phyloP scores from a whole-genome alignment of 1,140 invertebrate genomes.

The Ptiloglossa arizonensis region DNA sequence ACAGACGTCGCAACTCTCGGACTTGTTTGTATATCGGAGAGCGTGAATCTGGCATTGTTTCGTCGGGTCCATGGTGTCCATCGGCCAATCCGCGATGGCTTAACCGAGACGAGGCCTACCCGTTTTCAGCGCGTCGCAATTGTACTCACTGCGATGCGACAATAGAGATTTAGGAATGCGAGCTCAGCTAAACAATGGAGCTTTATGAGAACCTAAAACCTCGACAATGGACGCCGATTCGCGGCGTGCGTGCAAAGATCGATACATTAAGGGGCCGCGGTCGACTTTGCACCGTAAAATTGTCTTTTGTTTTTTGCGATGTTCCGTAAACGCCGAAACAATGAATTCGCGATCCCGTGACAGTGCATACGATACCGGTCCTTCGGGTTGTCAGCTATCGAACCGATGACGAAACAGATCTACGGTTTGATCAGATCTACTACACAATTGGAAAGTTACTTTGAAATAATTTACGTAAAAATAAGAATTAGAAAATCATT shows the following conservation, averaged over 20 bases:
- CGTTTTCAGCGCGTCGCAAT: slow-evolving; percentile 68
- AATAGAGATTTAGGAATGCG: slow-evolving; percentile 77
- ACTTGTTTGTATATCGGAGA: slow-evolving; percentile 22
- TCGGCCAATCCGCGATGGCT: slow-evolving; percentile 63
- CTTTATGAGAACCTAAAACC: slow-evolving; percentile 76
- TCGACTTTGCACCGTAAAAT: slow-evolving; percentile 22
- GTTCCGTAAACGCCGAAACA: no score
- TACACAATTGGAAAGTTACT: no score
- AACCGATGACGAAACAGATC: no score
- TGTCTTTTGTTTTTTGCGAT: slow-evolving; percentile 19
- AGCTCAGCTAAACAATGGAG: slow-evolving; percentile 75
- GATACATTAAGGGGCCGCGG: slow-evolving; percentile 58
- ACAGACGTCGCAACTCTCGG: neutral
- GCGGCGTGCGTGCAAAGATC: slow-evolving; percentile 43
- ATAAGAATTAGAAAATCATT: no score
- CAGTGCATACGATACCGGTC: no score
- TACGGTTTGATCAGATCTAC: no score
- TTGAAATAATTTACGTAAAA: no score
- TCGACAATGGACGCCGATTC: slow-evolving; percentile 67
- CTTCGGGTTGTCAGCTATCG: no score
- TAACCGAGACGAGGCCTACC: slow-evolving; percentile 58
- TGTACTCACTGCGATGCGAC: slow-evolving; percentile 66
- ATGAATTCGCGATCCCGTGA: no score
- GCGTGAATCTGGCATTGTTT: slow-evolving; percentile 44
- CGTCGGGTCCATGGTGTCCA: slow-evolving; percentile 52